phyloP scores from a whole-genome alignment of 2,888 invertebrate species.

The Catocala sponsa region DNA sequence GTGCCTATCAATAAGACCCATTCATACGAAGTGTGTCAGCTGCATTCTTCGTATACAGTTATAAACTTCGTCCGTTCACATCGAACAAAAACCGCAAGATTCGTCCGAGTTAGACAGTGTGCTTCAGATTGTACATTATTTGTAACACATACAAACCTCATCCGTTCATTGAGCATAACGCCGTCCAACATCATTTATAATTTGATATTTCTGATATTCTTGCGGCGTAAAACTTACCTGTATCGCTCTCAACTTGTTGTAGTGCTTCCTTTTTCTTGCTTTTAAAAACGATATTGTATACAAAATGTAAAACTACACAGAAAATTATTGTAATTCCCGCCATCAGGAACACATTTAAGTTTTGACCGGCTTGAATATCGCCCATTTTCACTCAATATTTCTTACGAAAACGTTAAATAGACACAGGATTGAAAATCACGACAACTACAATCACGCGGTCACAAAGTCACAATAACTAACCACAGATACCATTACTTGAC shows the following conservation, averaged over 20 bases:
- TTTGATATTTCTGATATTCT: constrained; percentile 9
- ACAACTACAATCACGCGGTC: constrained; percentile 76
- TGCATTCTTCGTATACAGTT: constrained; percentile 65
- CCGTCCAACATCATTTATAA: background rate
- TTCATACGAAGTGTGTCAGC: constrained; percentile 61
- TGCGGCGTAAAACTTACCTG: constrained; percentile 63
- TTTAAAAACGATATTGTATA: constrained; percentile 75
- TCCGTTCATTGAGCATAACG: background rate
- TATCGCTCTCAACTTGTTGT: constrained; percentile 73
- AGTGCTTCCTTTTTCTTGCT: constrained; percentile 73
- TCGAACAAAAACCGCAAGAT: constrained; percentile 51
- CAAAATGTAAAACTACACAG: constrained; percentile 75
- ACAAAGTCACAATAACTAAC: constrained; percentile 61
- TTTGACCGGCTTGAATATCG: constrained; percentile 74
- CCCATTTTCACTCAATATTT: constrained; percentile 82
- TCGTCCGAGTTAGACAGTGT: constrained; percentile 11
- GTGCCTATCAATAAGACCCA: constrained; percentile 13
- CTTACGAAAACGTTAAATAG: constrained; percentile 55
- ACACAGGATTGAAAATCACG: constrained; percentile 56
- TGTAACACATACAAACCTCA: background rate
- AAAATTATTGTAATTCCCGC: constrained; percentile 68
- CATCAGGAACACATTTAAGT: constrained; percentile 66
- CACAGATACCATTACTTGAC: constrained; percentile 58
- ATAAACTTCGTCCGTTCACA: constrained; percentile 55
- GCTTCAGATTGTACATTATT: constrained; percentile 20